Evolutionary conservation across 2,797 vertebrate genomes (phyloP).

Genomic region (Basileuterus tristriatus): DNA sequence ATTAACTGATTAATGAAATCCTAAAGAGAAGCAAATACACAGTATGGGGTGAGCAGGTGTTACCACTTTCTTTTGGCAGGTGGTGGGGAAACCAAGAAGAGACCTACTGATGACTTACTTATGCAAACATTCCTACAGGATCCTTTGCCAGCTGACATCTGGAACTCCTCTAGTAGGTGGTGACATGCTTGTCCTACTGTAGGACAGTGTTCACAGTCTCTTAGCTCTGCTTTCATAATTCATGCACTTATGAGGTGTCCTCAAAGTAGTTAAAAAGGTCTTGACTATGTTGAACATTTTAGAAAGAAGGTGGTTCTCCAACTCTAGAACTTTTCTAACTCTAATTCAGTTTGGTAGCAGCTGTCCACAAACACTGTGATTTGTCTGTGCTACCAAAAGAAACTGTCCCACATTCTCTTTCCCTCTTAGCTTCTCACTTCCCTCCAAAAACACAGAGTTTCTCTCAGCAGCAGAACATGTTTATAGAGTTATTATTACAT

Average conservation of each 20-base stretch:
- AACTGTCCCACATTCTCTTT: not conserved
- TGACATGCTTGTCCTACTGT: not conserved
- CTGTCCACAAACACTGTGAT: not conserved
- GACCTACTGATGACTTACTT: not conserved
- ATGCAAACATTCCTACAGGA: not conserved
- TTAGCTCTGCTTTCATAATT: not conserved
- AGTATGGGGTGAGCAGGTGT: not conserved
- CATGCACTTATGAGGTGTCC: not conserved
- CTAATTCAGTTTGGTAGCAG: not conserved
- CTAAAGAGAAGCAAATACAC: conserved; percentile 2
- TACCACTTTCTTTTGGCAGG: not conserved
- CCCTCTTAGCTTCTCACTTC: not conserved
- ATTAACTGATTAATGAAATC: conserved; percentile 58
- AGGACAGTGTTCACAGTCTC: too few relatives aligned
- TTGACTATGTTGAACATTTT: not conserved
- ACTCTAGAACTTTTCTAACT: not conserved
- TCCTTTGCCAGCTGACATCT: not conserved
- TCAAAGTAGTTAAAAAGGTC: not conserved
- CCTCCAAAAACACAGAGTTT: not conserved
- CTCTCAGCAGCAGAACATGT: not conserved
- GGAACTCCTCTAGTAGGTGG: not conserved
- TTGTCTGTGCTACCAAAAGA: not conserved
- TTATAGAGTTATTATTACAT: not conserved
- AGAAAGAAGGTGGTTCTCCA: not conserved
- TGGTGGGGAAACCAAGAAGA: not conserved